Evolutionary conservation across 2,113 vertebrate species (phyloP).

Genomic region (Saccopteryx leptura): DNA sequence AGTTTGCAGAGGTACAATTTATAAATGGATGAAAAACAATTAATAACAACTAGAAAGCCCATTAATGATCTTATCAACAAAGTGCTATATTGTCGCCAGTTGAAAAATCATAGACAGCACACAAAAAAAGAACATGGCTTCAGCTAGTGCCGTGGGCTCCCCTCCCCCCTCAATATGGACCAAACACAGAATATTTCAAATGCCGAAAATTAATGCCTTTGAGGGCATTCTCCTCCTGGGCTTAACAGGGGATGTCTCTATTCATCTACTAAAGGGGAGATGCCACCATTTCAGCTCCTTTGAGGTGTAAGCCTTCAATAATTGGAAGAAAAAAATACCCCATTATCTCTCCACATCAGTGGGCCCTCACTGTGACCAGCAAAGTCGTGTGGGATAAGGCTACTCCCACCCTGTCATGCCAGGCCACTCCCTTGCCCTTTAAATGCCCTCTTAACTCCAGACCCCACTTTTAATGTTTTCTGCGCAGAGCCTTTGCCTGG

Average conservation of each 20-base stretch:
- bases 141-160: neutral
- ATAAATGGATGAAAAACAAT: slow-evolving; percentile 81
- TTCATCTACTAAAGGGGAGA: slow-evolving; percentile 41
- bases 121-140: slow-evolving; percentile 22
- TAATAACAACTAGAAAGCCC: slow-evolving; percentile 80
- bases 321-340: slow-evolving; percentile 36
- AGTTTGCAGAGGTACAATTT: slow-evolving; percentile 73
- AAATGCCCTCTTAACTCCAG: neutral
- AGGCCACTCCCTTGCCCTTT: neutral
- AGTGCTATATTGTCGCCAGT: slow-evolving; percentile 4
- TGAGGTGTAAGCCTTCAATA: neutral
- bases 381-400: neutral
- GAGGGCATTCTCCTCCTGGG: neutral
- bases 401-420: neutral
- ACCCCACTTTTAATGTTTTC: neutral
- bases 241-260: neutral
- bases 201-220: neutral
- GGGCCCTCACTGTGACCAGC: neutral
- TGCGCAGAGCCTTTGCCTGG: neutral
- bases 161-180: neutral
- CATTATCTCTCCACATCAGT: neutral
- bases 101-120: neutral
- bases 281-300: neutral
- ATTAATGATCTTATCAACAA: slow-evolving; percentile 78
- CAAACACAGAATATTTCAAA: neutral